phyloP scores from a whole-genome alignment of 2,797 vertebrate species.

The Eulemur mongoz region DNA sequence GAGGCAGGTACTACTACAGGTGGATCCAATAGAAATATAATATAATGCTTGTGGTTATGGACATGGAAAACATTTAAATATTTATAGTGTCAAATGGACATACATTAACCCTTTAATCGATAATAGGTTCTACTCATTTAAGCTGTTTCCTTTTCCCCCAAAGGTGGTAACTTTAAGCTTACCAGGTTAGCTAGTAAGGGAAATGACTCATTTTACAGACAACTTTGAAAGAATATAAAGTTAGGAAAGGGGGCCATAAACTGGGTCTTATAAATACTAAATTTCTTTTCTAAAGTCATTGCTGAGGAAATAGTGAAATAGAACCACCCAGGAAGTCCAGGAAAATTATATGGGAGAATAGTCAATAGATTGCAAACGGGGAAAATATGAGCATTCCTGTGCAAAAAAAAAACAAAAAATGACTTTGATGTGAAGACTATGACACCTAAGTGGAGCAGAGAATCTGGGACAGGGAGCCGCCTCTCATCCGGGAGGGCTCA shows the following conservation, averaged over 20 bases:
- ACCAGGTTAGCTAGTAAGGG: not conserved
- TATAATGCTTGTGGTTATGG: not conserved
- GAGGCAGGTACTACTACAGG: not conserved
- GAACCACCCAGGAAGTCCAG: not conserved
- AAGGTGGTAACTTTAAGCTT: not conserved
- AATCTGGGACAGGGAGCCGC: conserved; percentile 8
- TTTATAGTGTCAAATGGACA: not conserved
- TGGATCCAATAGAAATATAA: not conserved
- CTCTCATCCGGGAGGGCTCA: not conserved
- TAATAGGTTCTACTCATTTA: not conserved
- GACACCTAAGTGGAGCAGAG: conserved; percentile 57
- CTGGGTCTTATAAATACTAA: not conserved
- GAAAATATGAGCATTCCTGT: not conserved
- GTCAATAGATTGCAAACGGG: not conserved
- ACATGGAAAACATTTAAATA: not conserved
- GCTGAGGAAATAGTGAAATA: conserved; percentile 18
- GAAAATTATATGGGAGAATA: conserved; percentile 42
- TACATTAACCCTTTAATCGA: not conserved
- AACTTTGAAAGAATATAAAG: conserved; percentile 10
- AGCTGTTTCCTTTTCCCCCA: not conserved
- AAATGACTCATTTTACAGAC: conserved; percentile 12
- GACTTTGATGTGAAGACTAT: not conserved
- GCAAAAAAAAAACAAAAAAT: not conserved
- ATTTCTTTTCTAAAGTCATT: conserved; percentile 32
- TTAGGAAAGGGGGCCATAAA: not conserved